Base-by-base conservation (phyloP, 2,797 vertebrate species). In the Caiman crocodilus region DNA sequence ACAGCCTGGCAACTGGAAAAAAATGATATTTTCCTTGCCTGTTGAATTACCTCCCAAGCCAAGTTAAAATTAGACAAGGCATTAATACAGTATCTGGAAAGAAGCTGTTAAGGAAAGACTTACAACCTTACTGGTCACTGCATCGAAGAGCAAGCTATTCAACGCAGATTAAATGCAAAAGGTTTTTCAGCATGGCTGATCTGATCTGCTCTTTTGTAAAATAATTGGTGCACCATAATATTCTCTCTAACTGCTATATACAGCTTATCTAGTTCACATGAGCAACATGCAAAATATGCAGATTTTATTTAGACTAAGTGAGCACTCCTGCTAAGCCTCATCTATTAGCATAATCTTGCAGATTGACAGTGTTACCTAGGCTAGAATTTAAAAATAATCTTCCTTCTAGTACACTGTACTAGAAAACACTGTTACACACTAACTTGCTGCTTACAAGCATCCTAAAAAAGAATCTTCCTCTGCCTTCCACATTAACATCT, bases 211-310 rank as follows among this genome's bases (percentile, higher is more conserved):
- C 9, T n/a, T 26, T 79, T 55, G 6, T 2, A 15, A 23, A 42
- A 63, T 32, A 16, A 20, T 20, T 21, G 50, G 57, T 20, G 30
- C n/a, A 3, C 3, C 2, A 0, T 6, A 5, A 1, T 1, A 56
- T 3, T 32, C n/a, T 32, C 6, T 25, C 30, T 61, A 67, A 9
- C 9, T 67, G 17, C 64, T 32, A 18, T 12, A 23, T 42, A 35
- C 13, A 25, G 69, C 25, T 25, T 71, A 35, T 35, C 73, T 67
- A 6, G 10, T 6, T 7, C 14, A n/a, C 55, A 35, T n/a, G 25
- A 4, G 35, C 0, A 2, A 92, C 14, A 4, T 25, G 35, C 32
- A 71, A 42, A 71, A 35, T 2, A 71, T 35, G 79, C 59, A 80
- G 74, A 14, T 14, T 65, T 32, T 64, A 82, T 67, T 8, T 4